Conservation (phyloP, 2,113 vertebrate species). For the Chauna torquata region DNA sequence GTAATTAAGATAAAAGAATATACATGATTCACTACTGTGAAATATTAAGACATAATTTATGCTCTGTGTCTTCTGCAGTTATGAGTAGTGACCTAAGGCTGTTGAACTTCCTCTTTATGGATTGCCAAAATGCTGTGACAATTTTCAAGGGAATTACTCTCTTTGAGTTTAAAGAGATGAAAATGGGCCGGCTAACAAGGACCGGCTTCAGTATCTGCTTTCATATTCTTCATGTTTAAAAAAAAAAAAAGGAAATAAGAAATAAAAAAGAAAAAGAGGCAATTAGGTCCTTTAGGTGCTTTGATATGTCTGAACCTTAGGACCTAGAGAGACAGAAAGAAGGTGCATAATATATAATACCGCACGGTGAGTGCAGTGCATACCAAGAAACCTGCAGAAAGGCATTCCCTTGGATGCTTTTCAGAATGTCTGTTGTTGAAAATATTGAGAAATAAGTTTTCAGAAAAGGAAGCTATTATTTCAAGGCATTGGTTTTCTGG, state of each 20-base stretch:
- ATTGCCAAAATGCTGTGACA: slow-evolving; percentile 71
- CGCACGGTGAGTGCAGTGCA: neutral
- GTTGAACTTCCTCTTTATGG: slow-evolving; percentile 81
- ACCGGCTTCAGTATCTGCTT: slow-evolving; percentile 48
- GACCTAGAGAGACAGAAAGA: neutral
- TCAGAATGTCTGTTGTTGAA: neutral
- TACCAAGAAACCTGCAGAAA: neutral
- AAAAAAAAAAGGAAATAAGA: neutral
- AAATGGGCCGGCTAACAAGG: slow-evolving; percentile 64
- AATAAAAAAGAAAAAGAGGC: neutral
- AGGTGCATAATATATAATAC: neutral
- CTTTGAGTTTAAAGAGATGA: slow-evolving; percentile 77
- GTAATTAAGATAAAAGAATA: slow-evolving; percentile 46
- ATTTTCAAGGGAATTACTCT: slow-evolving; percentile 81
- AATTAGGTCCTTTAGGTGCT: neutral
- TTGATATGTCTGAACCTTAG: slow-evolving; percentile 33
- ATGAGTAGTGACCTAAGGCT: slow-evolving; percentile 77
- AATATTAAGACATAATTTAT: slow-evolving; percentile 44
- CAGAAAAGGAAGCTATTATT: neutral
- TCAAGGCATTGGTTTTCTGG: neutral
- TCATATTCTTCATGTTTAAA: slow-evolving; percentile 23
- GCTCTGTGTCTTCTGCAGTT: slow-evolving; percentile 44
- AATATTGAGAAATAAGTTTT: rapidly evolving
- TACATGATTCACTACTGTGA: slow-evolving; percentile 18
- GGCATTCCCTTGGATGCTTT: neutral